Evolutionary conservation across 64 coral and sea anemone genomes (phyloP), one percentile per base, ranked within the genome.

Genomic region (Trachythela sp.): DNA sequence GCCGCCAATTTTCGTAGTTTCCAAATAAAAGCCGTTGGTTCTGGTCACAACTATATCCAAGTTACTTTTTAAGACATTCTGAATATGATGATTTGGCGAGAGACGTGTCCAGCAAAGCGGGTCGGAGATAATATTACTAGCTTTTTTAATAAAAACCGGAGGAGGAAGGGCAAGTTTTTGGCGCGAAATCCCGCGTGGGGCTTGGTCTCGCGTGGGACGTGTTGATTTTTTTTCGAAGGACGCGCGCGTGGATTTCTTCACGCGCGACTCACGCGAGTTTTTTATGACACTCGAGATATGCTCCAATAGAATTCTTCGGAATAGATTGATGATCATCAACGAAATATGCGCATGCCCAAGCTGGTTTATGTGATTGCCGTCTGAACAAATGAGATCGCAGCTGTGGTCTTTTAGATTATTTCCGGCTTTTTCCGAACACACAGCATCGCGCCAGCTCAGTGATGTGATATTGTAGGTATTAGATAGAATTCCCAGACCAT

Each of bases 91-190:
- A 88, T 92, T 87, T 17, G 94, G 94, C 14, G 94, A 90, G 15
- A 93, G 33, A 34, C 56, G 70, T 40, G 92, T 90, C 94, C 94
- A 95, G 33, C 94, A 95, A 34, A 85, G 49, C 15, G 94, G 94
- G 14, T 72, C 29, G 2, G 38, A 83, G 31, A 95, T 40, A 33
- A 85, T 48, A 5, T 90, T 85, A 0, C 85, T 93, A 40, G 60
- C 27, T 2, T 87, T 83, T 26, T 29, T 70, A 14, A 91, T 85
- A 26, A 84, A 92, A 17, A 92, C 51, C 49, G 88, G 51, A 35
- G 75, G 32, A 39, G 91, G 77, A 20, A 67, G 33, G 51, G 35
- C 35, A 0, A 13, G 26, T 14, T 35, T 31, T 15, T 88, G 39
- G 39, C 37, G 77, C 1, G 10, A 54, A 7, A 39, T 39, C 29